Conservation (phyloP, 2,113 vertebrate species). For the Apus apus region DNA sequence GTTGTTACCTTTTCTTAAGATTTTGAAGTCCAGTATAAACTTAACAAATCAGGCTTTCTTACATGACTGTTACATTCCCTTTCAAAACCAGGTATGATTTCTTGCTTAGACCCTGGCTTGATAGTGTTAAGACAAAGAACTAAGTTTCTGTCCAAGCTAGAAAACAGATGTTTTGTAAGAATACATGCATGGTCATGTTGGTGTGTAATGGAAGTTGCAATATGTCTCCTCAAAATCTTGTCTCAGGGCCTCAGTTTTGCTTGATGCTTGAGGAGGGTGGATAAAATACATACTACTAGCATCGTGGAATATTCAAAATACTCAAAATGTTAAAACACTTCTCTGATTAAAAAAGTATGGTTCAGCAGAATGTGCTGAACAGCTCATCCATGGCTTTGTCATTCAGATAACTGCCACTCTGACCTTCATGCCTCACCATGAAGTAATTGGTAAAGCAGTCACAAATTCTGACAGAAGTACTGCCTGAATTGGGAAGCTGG, state of each 20-base stretch:
- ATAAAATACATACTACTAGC: not conserved
- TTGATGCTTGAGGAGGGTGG: not conserved
- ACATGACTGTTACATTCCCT: not conserved
- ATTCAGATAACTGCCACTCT: not conserved
- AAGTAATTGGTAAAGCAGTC: not conserved
- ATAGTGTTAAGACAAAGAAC: not conserved
- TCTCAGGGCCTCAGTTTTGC: not conserved
- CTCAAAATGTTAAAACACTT: not conserved
- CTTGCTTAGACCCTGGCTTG: not conserved
- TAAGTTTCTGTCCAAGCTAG: not conserved
- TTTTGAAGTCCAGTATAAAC: not conserved
- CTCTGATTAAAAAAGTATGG: not conserved
- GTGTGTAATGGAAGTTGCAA: not conserved
- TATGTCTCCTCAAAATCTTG: not conserved
- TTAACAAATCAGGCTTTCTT: not conserved
- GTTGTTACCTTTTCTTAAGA: not conserved
- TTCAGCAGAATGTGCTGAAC: not conserved
- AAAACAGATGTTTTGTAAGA: not conserved
- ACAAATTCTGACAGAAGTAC: not conserved
- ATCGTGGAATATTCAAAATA: not conserved
- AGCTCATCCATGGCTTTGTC: constrained; percentile 8
- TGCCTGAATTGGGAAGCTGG: not conserved
- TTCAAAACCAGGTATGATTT: not conserved
- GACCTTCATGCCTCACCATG: constrained; percentile 37
- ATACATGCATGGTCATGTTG: rapidly evolving